Base-by-base conservation (phyloP, 2,113 vertebrate genomes). In the Hyaena hyaena region DNA sequence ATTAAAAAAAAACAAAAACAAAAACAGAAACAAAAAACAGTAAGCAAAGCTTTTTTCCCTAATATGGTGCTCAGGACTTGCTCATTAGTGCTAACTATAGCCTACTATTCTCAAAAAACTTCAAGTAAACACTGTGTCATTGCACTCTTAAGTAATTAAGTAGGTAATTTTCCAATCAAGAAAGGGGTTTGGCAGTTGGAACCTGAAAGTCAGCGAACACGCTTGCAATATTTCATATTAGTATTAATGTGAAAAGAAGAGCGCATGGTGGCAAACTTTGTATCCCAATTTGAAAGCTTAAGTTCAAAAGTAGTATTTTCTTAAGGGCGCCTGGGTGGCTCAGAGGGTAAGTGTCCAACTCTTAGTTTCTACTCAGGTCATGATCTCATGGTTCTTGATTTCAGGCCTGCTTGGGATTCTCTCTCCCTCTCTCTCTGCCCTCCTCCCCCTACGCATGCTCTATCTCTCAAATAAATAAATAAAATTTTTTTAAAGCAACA, bases 141-240 rank as follows among this genome's bases (percentile, higher is more conserved):
- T 55, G 5, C 85, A 89, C 7, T 83, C 45, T 66, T 82, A 82
- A 92, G 91, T 86, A 94, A 87, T 77, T 84, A 87, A 87, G 82
- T 21, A 90, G 5, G 4, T 69, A 48, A 73, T 76, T 96, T 95
- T 43, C 31, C 11, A 33, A 65, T 79, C 7, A 88, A 88, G 58
- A 79, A 89, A 94, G 85, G 35, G 4, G 10, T 65, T 86, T 88
- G 35, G 55, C 66, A 43, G 53, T 7, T 97, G 9, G 68, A 96
- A 84, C 77, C 26, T 71, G n/a, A 66, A 94, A 83, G 26, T 80
- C 87, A 69, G n/a, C 61, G 76, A 90, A 61, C 19, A 90, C 88
- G 28, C 12, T 85, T 81, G 0, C 28, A 82, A 55, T 76, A 77
- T 69, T 88, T 94, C 28, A 39, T 61, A 33, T 53, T 63, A 39